Evolutionary conservation across 2,888 invertebrate species (phyloP), one percentile per base, ranked within the genome.

Genomic region (Scaptomyza tumidula): DNA sequence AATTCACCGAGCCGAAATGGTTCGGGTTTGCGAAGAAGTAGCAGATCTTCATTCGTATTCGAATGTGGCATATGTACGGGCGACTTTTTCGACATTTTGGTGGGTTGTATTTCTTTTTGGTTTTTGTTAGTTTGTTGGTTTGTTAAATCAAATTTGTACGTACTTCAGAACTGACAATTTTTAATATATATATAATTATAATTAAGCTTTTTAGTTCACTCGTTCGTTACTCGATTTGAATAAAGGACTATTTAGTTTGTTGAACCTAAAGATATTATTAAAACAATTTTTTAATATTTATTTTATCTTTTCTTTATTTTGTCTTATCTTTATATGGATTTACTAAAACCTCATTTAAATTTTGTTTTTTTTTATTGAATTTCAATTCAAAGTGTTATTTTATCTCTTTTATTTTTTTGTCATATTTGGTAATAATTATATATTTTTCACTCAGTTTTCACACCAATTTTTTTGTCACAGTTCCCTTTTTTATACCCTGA

Each of bases 1-100:
- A 93, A 93, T 65, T 79, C 79, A 5, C 67, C 70, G 11, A 92
- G 78, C 11, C 80, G 83, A 66, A 92, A 90, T 13, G 91, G 90
- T 24, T 87, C 82, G 48, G 91, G 90, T 52, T 89, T 91, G 33
- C 92, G 88, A 10, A 91, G 60, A 45, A 50, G 58, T 49, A 83
- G 81, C 45, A 90, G 75, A 54, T 90, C 89, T 14, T 90, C 84
- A 54, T 90, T 90, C 81, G 90, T 80, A 58, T 84, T 89, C 39
- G 82, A 77, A 37, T 78, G 75, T 31, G 89, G 67, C 66, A 88
- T 84, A 54, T 84, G 85, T 50, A 75, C 80, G 16, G 89, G 71
- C 19, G 19, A 19, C 19, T 1, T 19, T 71, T 91, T 92, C 33
- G 91, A 90, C 91, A 92, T 92, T 75, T 86, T 80, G 67, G 66